Base-by-base conservation (phyloP, 2,888 invertebrate species). In the Neelides folsomi region DNA sequence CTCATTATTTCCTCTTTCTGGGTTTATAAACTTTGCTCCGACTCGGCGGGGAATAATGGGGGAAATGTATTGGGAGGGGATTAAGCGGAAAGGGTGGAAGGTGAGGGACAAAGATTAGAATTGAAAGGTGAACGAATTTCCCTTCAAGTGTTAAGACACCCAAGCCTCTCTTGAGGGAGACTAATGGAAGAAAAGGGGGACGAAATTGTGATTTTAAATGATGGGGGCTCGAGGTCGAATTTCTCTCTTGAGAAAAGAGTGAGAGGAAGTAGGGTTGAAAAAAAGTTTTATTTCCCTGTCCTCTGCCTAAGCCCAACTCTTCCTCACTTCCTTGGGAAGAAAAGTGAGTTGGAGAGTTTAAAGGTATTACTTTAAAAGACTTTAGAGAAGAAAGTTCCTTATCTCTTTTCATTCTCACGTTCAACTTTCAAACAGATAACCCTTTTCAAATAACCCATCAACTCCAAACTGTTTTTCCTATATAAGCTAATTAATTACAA, bases 161-260 rank as follows among this genome's bases (percentile, higher is more conserved):
- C 15, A 15, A 39, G 13, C 15, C 39, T 13, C 13, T 39, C 39
- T 39, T 39, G n/a, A 35, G 41, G 49, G 34, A 27, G 27, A 27
- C 27, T 49, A 49, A 49, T 45, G 53, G 49, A 42, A 41, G 51
- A 51, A 48, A 46, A 37, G 43, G 53, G 47, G 54, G 48, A 34
- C 48, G 51, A 54, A 54, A 54, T 51, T 54, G 54, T 51, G 51
- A 54, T 54, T 54, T 54, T 54, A 54, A 54, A 51, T 51, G 51
- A 54, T 54, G 54, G 16, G 42, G 41, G 43, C 54, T 51, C 40
- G 39, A 51, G 47, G 45, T 54, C 44, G 36, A 54, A 54, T 54
- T 51, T 51, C 54, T 46, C 54, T 54, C 54, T 10, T 20, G 54
- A 54, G 54, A 51, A 19, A 47, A 47, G 45, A 20, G 45, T 45